These are phyloP conservation scores for Pissodes strobi DNA, from an alignment of 1,140 invertebrate species.

Conservation along the genomic window DNA sequence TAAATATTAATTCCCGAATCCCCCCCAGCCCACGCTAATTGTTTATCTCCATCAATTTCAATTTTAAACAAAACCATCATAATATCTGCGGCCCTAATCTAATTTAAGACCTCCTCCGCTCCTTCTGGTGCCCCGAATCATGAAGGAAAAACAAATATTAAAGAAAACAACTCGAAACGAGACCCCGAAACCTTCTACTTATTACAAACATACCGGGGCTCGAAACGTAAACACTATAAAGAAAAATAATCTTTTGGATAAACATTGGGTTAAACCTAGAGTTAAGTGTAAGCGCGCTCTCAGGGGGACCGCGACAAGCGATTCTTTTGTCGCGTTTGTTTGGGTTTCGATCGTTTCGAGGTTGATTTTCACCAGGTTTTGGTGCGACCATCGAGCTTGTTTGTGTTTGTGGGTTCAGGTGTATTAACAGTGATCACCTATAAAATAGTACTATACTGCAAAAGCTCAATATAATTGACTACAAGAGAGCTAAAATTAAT, in stretches of 20 bases:
- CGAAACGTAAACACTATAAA: conserved; percentile 22
- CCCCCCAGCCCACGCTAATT: neutral
- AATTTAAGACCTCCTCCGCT: conserved; percentile 12
- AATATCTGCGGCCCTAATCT: neutral
- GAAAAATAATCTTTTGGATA: conserved; percentile 25
- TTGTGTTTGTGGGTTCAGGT: too few relatives aligned
- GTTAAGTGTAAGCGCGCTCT: conserved; percentile 14
- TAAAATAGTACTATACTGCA: too few relatives aligned
- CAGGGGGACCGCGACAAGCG: neutral
- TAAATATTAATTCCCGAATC: neutral
- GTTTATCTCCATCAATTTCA: conserved; percentile 16
- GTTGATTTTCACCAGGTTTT: too few relatives aligned
- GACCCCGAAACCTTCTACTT: conserved; percentile 15
- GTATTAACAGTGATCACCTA: too few relatives aligned
- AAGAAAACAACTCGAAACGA: conserved; percentile 14
- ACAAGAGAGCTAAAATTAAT: too few relatives aligned
- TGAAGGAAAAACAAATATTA: conserved; percentile 28
- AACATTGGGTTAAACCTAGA: conserved; percentile 20
- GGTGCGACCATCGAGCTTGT: too few relatives aligned
- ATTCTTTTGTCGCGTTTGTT: neutral
- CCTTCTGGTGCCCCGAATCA: conserved; percentile 1
- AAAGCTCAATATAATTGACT: too few relatives aligned
- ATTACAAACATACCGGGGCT: conserved; percentile 23
- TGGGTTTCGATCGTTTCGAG: neutral
- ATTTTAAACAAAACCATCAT: conserved; percentile 2